phyloP scores from a whole-genome alignment of 2,888 invertebrate genomes.

The Dolichomitus sp. region DNA sequence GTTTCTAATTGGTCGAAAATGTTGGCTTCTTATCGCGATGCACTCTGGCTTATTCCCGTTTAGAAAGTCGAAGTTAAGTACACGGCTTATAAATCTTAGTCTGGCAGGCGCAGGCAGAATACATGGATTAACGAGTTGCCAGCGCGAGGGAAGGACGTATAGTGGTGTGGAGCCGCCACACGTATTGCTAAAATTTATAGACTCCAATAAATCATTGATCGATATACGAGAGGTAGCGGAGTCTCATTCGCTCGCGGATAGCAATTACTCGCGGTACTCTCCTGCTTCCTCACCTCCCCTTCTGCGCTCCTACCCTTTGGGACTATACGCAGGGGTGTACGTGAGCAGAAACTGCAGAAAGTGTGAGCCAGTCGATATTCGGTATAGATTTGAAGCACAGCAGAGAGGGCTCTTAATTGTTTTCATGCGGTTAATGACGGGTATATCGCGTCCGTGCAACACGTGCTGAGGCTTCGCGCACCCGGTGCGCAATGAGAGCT shows the following conservation, averaged over 20 bases:
- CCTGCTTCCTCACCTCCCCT: neutral
- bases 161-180: slow-evolving; percentile 23
- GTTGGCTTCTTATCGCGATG: neutral
- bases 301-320: slow-evolving; percentile 2
- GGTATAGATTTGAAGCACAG: slow-evolving; percentile 11
- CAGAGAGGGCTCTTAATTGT: slow-evolving; percentile 63
- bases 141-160: slow-evolving; percentile 15
- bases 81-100: slow-evolving; percentile 48
- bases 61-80: slow-evolving; percentile 14
- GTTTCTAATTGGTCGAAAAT: neutral
- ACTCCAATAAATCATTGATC: slow-evolving; percentile 58
- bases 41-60: neutral
- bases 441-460: slow-evolving; percentile 65
- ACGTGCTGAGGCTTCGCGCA: slow-evolving; percentile 66
- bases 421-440: slow-evolving; percentile 68
- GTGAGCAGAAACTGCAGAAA: slow-evolving; percentile 49
- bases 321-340: slow-evolving; percentile 29
- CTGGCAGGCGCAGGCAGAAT: slow-evolving; percentile 34
- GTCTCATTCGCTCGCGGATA: slow-evolving; percentile 55
- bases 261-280: slow-evolving; percentile 49
- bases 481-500: slow-evolving; percentile 33
- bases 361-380: slow-evolving; percentile 32
- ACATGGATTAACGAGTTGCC: slow-evolving; percentile 54
- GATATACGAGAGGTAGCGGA: slow-evolving; percentile 36
- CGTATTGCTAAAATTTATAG: slow-evolving; percentile 57